A percentile compares a stretch with the other conserved stretches of the same genome.
These are phyloP conservation scores for Leucania comma DNA, from an alignment of 2,888 invertebrate genomes.

Conservation along the genomic window DNA sequence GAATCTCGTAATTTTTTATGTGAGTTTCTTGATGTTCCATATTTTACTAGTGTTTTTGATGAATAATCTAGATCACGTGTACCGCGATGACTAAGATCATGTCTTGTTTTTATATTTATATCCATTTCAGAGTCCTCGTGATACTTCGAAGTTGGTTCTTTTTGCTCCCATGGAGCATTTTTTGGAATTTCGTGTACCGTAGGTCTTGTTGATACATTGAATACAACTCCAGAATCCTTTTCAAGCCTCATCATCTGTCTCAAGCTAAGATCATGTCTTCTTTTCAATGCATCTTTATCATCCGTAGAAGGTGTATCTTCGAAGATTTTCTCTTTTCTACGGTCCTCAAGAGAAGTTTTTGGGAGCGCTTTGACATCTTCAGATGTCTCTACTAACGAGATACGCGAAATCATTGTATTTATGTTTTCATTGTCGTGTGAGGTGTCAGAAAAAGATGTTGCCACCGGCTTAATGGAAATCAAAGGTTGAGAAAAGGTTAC, in stretches of 20 bases:
- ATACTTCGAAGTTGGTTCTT: slow-evolving; percentile 14
- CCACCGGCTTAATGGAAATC: not conserved
- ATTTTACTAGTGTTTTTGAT: not conserved
- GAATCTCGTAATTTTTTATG: slow-evolving; percentile 3
- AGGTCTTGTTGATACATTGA: slow-evolving; percentile 12
- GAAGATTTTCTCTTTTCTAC: slow-evolving; percentile 8
- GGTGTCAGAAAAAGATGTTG: slow-evolving; percentile 1
- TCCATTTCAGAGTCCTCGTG: slow-evolving; percentile 1
- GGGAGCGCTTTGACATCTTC: not conserved
- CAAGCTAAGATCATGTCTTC: slow-evolving; percentile 43
- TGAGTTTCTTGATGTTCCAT: not conserved
- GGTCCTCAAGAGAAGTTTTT: slow-evolving; percentile 20
- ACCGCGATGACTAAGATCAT: not conserved
- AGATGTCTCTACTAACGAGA: not conserved
- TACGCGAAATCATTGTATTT: not conserved
- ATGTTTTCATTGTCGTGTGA: not conserved
- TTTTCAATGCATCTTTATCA: slow-evolving; percentile 36
- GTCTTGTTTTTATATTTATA: not conserved
- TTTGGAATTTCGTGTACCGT: slow-evolving; percentile 39
- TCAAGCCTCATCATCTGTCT: slow-evolving; percentile 22
- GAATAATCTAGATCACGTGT: not conserved
- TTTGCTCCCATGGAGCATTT: slow-evolving; percentile 27
- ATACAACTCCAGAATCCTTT: not conserved
- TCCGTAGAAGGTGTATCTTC: slow-evolving; percentile 25
- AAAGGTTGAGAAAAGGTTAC: slow-evolving; percentile 12